Evolutionary conservation across 2,113 vertebrate species (phyloP).

Genomic region (Megaleporinus macrocephalus): DNA sequence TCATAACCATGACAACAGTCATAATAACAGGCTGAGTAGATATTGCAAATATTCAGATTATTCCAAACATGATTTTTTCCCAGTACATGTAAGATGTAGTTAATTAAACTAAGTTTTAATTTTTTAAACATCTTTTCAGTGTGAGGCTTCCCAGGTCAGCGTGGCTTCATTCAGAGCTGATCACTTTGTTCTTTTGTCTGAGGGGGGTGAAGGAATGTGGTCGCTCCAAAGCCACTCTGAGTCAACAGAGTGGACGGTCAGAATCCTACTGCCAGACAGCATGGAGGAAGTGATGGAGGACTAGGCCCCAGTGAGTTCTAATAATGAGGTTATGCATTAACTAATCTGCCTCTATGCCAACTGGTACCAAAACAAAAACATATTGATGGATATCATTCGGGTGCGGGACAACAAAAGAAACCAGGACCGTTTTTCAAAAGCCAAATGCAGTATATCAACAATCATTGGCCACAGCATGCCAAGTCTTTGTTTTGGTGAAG

Average conservation of each 20-base stretch:
- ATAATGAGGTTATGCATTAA: constrained; percentile 66
- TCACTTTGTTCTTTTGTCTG: constrained; percentile 47
- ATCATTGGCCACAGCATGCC: constrained; percentile 51
- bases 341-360: constrained; percentile 54
- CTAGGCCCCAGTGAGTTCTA: constrained; percentile 6
- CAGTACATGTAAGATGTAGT: not conserved
- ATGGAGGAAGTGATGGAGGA: constrained; percentile 47
- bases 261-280: constrained; percentile 53
- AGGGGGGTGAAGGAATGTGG: constrained; percentile 20
- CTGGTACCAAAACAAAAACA: constrained; percentile 51
- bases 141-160: not conserved
- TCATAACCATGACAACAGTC: not conserved
- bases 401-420: constrained; percentile 49
- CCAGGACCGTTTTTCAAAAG: constrained; percentile 50
- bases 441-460: constrained; percentile 59
- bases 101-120: not conserved
- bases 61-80: not conserved
- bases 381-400: constrained; percentile 61
- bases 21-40: not conserved
- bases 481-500: constrained; percentile 50
- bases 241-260: constrained; percentile 68
- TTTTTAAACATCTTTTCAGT: too few species aligned
- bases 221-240: constrained; percentile 54
- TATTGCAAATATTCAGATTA: not conserved
- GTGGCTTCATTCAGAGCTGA: constrained; percentile 2